Evolutionary conservation across 1,140 invertebrate species (phyloP).

Genomic region (Drosophila nannoptera): DNA sequence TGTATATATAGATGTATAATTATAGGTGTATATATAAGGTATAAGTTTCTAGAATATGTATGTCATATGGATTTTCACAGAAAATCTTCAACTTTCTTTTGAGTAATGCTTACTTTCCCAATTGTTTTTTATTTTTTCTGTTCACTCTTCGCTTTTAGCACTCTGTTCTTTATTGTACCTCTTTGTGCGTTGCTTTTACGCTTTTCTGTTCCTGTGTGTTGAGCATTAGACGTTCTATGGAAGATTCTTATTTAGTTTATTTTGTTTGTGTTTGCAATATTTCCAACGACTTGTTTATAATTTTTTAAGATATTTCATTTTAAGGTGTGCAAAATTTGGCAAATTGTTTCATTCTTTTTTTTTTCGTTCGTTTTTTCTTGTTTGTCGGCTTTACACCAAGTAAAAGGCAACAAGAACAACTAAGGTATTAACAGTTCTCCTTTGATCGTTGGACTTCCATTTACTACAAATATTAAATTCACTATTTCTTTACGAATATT

Average conservation of each 20-base stretch:
- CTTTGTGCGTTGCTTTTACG: constrained; percentile 40
- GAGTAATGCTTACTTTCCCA: constrained; percentile 74
- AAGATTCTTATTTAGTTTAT: constrained; percentile 46
- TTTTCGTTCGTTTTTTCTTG: not conserved
- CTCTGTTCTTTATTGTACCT: constrained; percentile 15
- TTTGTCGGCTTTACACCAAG: constrained; percentile 36
- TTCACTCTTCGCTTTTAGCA: constrained; percentile 19
- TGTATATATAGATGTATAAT: constrained; percentile 54
- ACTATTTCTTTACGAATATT: constrained; percentile 63
- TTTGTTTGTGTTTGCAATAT: constrained; percentile 5
- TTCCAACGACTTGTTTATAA: constrained; percentile 37
- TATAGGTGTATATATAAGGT: constrained; percentile 66
- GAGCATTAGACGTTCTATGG: constrained; percentile 66
- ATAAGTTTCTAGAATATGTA: constrained; percentile 65
- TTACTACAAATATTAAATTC: constrained; percentile 64
- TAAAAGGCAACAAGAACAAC: constrained; percentile 43
- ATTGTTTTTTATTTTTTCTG: constrained; percentile 46
- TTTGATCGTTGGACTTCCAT: constrained; percentile 41
- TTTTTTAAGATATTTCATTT: constrained; percentile 14
- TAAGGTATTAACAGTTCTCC: constrained; percentile 62
- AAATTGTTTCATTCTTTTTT: not conserved
- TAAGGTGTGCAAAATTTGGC: constrained; percentile 41
- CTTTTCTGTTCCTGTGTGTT: constrained; percentile 26
- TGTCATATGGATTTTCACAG: constrained; percentile 78
- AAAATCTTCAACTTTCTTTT: constrained; percentile 73